Conservation (phyloP, 2,888 invertebrate species). For the Bedellia somnulentella region DNA sequence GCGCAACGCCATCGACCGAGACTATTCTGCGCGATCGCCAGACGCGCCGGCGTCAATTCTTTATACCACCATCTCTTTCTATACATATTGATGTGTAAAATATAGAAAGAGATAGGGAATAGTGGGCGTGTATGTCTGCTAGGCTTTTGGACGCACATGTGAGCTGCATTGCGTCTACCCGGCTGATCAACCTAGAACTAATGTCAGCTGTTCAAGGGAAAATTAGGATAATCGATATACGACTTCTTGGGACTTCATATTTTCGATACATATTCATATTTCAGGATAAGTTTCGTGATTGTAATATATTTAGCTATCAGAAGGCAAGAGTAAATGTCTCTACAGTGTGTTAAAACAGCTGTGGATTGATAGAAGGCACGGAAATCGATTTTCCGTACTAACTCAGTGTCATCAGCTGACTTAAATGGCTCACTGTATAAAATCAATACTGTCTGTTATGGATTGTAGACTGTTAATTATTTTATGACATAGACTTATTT, state of each 20-base stretch:
- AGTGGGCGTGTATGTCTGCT: conserved; percentile 21
- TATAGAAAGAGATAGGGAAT: conserved; percentile 11
- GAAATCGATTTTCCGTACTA: no score
- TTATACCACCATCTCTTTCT: conserved; percentile 20
- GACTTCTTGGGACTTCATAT: no score
- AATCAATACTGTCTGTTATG: no score
- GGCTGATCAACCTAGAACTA: conserved; percentile 40
- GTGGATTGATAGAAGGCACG: no score
- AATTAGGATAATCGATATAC: conserved; percentile 40
- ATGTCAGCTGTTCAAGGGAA: conserved; percentile 43
- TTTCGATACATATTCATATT: no score
- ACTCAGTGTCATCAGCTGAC: no score
- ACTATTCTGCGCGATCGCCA: conserved; percentile 30
- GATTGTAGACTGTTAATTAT: no score
- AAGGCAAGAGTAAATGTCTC: no score
- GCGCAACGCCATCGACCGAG: conserved; percentile 32
- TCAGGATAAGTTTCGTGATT: not conserved
- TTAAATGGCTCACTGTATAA: no score
- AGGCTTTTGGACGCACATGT: conserved; percentile 50
- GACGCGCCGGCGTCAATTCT: conserved; percentile 39
- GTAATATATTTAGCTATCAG: no score
- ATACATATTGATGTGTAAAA: conserved; percentile 7
- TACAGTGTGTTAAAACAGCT: no score
- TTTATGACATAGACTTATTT: no score
- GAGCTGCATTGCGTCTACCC: conserved; percentile 61